Evolutionary conservation across 2,888 invertebrate species (phyloP).

Genomic region (Ormyrus nitidulus): DNA sequence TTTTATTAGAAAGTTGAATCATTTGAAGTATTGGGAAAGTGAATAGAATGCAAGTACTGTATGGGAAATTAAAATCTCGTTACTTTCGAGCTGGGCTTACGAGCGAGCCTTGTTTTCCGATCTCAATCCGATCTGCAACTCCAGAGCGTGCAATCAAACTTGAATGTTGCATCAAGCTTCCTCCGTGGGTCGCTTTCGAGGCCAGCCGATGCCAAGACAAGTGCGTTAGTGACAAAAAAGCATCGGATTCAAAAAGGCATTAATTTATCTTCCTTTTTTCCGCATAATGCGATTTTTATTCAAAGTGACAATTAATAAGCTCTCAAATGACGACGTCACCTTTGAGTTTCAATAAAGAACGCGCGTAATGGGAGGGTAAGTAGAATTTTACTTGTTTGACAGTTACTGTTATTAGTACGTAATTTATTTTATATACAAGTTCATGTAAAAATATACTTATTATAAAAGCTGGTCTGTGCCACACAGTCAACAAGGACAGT

Average conservation of each 20-base stretch:
- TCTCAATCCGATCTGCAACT: slow-evolving; percentile 8
- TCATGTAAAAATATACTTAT: slow-evolving; percentile 66
- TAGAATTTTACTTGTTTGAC: not conserved
- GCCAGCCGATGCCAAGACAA: slow-evolving; percentile 22
- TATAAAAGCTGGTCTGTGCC: slow-evolving; percentile 54
- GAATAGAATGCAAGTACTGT: not conserved
- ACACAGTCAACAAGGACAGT: slow-evolving; percentile 48
- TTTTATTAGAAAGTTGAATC: slow-evolving; percentile 26
- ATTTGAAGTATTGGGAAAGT: not conserved
- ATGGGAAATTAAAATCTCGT: slow-evolving; percentile 7
- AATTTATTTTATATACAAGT: slow-evolving; percentile 59
- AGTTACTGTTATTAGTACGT: slow-evolving; percentile 39
- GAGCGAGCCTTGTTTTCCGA: slow-evolving; percentile 18
- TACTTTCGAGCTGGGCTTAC: slow-evolving; percentile 24
- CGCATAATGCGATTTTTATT: slow-evolving; percentile 10
- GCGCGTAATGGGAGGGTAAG: not conserved
- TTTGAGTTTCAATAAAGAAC: slow-evolving; percentile 46
- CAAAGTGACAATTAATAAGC: not conserved
- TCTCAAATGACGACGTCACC: slow-evolving; percentile 1
- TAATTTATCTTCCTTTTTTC: slow-evolving; percentile 25
- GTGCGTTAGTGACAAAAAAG: slow-evolving; percentile 29
- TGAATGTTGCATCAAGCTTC: slow-evolving; percentile 61
- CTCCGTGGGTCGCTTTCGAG: slow-evolving; percentile 28
- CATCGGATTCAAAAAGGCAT: slow-evolving; percentile 2
- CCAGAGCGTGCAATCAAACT: slow-evolving; percentile 58